Evolutionary conservation across 2,797 vertebrate species (phyloP), one percentile per base, ranked within the genome.

Genomic region (Oreortyx pictus): DNA sequence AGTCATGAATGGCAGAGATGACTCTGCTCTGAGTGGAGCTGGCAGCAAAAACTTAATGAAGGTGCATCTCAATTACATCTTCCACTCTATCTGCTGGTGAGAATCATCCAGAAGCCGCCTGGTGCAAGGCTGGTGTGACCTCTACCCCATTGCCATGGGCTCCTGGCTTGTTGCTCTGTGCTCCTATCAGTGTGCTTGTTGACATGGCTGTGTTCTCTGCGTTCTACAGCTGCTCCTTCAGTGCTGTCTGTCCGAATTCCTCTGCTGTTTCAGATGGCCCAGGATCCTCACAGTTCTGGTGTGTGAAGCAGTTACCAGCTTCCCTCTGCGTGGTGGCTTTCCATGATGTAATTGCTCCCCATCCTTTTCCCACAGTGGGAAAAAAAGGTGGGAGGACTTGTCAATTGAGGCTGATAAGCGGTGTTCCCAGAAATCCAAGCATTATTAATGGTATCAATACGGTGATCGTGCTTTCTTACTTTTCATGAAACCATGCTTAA

Each of bases 241-340:
- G 24, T 71, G 71, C 44, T 89, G 54, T 93, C 93, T 89, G n/a
- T 94, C 87, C 91, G 82, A 95, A 93, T 95, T 96, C 85, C 77
- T 95, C 62, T 57, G 76, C 73, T 79, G 67, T 43, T 93, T 61
- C 84, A 79, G 85, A 68, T 47, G 74, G 73, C 54, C 64, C 1
- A 1, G 10, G 50, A 16, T 46, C 37, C 44, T 19, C 60, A 17
- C 39, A 68, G 11, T 80, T 77, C 23, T 41, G 20, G 49, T 70
- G 54, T 46, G 44, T 78, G 27, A 66, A 81, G 7, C 37, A 52
- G 35, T 39, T 73, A 23, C 1, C 70, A 67, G 14, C 22, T 91
- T 91, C 43, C 56, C 31, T 92, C 46, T 20, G 14, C 0, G 5
- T 47, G 14, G n/a, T 59, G 54, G 18, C n/a, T 81, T 78, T 78